Evolutionary conservation across 2,888 invertebrate genomes (phyloP).

Genomic region (Agriopis aurantiaria): DNA sequence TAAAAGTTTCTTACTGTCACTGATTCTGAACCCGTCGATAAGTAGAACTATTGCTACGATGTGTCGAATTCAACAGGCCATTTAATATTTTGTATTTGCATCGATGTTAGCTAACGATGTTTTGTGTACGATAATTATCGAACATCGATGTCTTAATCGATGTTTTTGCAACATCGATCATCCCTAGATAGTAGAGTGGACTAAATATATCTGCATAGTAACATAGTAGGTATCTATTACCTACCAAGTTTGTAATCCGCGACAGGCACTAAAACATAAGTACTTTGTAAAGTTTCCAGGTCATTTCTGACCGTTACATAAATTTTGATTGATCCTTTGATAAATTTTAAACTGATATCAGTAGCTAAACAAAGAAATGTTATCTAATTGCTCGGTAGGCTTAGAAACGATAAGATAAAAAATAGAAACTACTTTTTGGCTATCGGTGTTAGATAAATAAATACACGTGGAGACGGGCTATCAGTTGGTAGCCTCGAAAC

Average conservation of each 20-base stretch:
- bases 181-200: background rate
- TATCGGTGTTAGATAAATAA: slow-evolving; percentile 36
- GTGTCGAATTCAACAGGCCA: too few relatives aligned
- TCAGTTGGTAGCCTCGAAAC: slow-evolving; percentile 14
- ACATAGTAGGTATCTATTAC: background rate
- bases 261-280: slow-evolving; percentile 2
- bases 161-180: too few relatives aligned
- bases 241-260: slow-evolving; percentile 5
- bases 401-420: slow-evolving; percentile 45
- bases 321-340: slow-evolving; percentile 32
- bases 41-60: too few relatives aligned
- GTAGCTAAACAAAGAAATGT: slow-evolving; percentile 43
- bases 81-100: too few relatives aligned
- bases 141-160: too few relatives aligned
- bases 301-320: slow-evolving; percentile 28
- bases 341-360: slow-evolving; percentile 24
- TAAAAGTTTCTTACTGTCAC: too few relatives aligned
- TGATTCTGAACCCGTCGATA: too few relatives aligned
- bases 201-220: background rate
- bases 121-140: too few relatives aligned
- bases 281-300: slow-evolving; percentile 17
- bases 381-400: slow-evolving; percentile 47
- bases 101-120: too few relatives aligned
- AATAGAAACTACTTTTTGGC: slow-evolving; percentile 35
- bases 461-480: slow-evolving; percentile 15